These are phyloP conservation scores for Apostichopus leukothele DNA, from an alignment of 53 echinoderm and acorn worm genomes.

Conservation along the genomic window DNA sequence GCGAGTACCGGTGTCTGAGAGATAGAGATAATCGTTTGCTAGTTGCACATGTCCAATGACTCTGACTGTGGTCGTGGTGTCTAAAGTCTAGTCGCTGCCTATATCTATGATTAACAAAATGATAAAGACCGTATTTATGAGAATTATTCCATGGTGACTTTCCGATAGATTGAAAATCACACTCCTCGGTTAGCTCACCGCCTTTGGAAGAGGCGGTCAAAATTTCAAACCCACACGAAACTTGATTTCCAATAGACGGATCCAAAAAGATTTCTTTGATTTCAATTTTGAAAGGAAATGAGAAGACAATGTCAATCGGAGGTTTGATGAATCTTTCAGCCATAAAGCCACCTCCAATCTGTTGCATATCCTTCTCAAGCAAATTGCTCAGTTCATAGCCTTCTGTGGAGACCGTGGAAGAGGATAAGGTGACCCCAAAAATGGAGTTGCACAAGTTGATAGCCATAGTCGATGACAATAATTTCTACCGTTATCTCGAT, in stretches of 20 bases:
- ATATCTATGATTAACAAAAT: slow-evolving; percentile 75
- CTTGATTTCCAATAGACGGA: slow-evolving; percentile 76
- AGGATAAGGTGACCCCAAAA: slow-evolving; percentile 61
- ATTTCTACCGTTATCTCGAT: too few relatives aligned
- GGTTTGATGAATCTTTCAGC: slow-evolving; percentile 91
- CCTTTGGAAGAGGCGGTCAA: slow-evolving; percentile 58
- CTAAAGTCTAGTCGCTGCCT: slow-evolving; percentile 40
- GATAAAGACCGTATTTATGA: slow-evolving; percentile 19
- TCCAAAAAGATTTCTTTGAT: slow-evolving; percentile 73
- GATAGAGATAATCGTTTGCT: not conserved
- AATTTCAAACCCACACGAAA: slow-evolving; percentile 76
- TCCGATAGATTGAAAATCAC: slow-evolving; percentile 25
- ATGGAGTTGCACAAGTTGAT: slow-evolving; percentile 71
- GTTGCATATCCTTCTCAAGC: slow-evolving; percentile 1
- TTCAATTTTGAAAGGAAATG: slow-evolving; percentile 76
- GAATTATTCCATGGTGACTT: slow-evolving; percentile 19
- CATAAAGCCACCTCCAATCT: slow-evolving; percentile 64
- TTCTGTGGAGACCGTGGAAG: slow-evolving; percentile 76
- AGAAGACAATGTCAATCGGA: slow-evolving; percentile 73
- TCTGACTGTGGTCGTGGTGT: not conserved
- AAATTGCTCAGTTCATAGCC: slow-evolving; percentile 82
- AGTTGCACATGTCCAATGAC: not conserved
- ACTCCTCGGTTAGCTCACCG: not conserved
- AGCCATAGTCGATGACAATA: slow-evolving; percentile 56
- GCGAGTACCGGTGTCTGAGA: slow-evolving; percentile 42